These are phyloP conservation scores for Lasioglossum calceatum DNA, from an alignment of 2,888 invertebrate genomes.

Conservation along the genomic window DNA sequence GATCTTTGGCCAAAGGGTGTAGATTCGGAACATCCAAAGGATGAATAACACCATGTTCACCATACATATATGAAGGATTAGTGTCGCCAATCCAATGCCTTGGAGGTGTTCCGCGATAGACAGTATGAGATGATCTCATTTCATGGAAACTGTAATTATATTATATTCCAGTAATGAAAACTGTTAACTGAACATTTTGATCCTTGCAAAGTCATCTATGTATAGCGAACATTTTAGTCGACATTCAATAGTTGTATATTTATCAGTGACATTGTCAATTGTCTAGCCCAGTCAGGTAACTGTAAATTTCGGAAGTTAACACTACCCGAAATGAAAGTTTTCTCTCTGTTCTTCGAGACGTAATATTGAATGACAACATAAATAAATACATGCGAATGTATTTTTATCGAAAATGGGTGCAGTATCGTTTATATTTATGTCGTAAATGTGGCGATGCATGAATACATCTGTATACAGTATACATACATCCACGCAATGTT, in stretches of 20 bases:
- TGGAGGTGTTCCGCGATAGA: conserved; percentile 76
- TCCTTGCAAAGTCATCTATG: neutral
- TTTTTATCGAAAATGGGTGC: neutral
- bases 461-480: neutral
- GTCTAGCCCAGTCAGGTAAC: neutral
- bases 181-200: neutral
- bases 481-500: neutral
- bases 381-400: neutral
- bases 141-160: neutral
- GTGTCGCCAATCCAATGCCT: conserved; percentile 67
- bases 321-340: neutral
- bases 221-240: neutral
- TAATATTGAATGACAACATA: neutral
- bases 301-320: neutral
- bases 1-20: conserved; percentile 77
- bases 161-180: neutral
- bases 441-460: neutral
- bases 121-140: conserved; percentile 73
- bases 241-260: neutral
- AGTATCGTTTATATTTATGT: neutral
- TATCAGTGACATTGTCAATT: neutral
- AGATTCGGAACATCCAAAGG: conserved; percentile 77
- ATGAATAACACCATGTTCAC: conserved; percentile 80
- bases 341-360: neutral
- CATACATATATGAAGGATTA: conserved; percentile 71